Conservation (phyloP, 2,113 vertebrate genomes). For the Leuciscus idus region DNA sequence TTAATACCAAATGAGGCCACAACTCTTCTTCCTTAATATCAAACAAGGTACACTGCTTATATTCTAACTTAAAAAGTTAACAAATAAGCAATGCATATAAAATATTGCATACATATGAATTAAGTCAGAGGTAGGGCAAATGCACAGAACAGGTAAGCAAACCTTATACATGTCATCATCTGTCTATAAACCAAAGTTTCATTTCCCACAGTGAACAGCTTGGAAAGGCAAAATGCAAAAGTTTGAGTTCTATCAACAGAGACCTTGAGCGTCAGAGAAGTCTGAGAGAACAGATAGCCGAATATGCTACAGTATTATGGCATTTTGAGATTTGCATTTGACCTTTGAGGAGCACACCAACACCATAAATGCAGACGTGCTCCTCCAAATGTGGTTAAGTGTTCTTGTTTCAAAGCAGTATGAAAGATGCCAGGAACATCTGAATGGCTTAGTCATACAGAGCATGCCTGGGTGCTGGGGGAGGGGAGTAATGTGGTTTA, state of each 20-base stretch:
- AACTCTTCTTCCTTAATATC: background rate
- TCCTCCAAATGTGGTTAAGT: constrained; percentile 26
- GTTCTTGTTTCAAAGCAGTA: constrained; percentile 17
- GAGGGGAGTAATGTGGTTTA: constrained; percentile 55
- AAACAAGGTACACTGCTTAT: background rate
- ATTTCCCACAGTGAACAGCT: constrained; percentile 30
- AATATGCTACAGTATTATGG: constrained; percentile 42
- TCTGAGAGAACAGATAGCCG: constrained; percentile 11
- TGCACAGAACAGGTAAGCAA: constrained; percentile 10
- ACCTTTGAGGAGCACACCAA: constrained; percentile 23
- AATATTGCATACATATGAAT: constrained; percentile 14
- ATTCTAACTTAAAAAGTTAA: background rate
- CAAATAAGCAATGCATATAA: constrained; percentile 24
- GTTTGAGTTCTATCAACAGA: background rate
- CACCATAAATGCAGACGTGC: constrained; percentile 25
- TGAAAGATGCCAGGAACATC: constrained; percentile 24
- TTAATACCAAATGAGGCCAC: background rate
- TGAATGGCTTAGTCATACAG: constrained; percentile 38
- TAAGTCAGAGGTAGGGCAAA: constrained; percentile 39
- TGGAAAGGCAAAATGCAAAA: constrained; percentile 40
- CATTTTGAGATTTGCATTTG: constrained; percentile 32
- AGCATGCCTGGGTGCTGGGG: constrained; percentile 33
- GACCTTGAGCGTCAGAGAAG: background rate
- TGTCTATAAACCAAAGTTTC: constrained; percentile 40
- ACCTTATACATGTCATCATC: background rate